Conservation (phyloP, 2,888 invertebrate species). For the Cerastis rubricosa region DNA sequence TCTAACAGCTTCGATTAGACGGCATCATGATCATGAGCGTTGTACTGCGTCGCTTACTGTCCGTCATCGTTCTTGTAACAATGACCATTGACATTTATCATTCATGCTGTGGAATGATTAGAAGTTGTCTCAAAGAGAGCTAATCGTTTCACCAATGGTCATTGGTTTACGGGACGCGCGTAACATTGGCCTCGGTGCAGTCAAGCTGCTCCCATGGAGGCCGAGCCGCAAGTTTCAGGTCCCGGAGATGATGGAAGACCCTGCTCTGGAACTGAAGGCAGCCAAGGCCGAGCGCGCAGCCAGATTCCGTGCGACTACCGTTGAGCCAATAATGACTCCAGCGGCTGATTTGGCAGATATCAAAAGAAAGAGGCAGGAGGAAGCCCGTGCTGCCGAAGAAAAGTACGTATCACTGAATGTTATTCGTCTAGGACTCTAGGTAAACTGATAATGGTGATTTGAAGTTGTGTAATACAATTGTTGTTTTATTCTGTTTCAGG, state of each 20-base stretch:
- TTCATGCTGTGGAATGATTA: slow-evolving; percentile 70
- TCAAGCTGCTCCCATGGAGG: slow-evolving; percentile 92
- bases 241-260: slow-evolving; percentile 91
- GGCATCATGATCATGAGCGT: slow-evolving; percentile 74
- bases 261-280: slow-evolving; percentile 91
- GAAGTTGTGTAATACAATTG: not conserved
- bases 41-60: slow-evolving; percentile 80
- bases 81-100: slow-evolving; percentile 74
- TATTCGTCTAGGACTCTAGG: not conserved
- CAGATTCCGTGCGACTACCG: slow-evolving; percentile 90
- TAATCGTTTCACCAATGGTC: slow-evolving; percentile 79
- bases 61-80: slow-evolving; percentile 64
- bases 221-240: slow-evolving; percentile 93
- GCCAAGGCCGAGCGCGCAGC: slow-evolving; percentile 92
- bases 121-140: slow-evolving; percentile 60
- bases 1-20: slow-evolving; percentile 81
- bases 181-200: slow-evolving; percentile 88
- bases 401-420: slow-evolving; percentile 81
- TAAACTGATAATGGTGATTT: not conserved
- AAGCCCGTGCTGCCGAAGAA: slow-evolving; percentile 92
- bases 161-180: slow-evolving; percentile 72
- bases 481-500: slow-evolving; percentile 74
- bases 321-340: slow-evolving; percentile 86
- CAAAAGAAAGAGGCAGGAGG: slow-evolving; percentile 91
- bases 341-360: slow-evolving; percentile 90